phyloP scores from a whole-genome alignment of 2,113 vertebrate genomes.

The Drymodes brunneopygia region DNA sequence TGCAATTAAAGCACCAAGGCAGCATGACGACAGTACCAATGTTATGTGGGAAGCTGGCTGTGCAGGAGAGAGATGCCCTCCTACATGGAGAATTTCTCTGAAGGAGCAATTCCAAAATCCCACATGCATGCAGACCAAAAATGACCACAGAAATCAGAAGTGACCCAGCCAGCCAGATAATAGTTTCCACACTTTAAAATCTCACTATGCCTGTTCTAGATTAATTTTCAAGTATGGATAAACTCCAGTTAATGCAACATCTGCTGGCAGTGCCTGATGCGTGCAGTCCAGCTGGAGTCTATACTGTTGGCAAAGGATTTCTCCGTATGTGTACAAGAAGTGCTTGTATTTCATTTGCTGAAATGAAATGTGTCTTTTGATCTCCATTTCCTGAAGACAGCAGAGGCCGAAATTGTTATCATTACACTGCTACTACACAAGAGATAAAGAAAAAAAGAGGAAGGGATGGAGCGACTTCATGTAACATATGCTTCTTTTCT shows the following conservation, averaged over 20 bases:
- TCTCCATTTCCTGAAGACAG: background rate
- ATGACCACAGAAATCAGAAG: background rate
- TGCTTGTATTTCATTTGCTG: background rate
- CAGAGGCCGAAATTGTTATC: background rate
- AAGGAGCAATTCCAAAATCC: background rate
- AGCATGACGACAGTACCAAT: fast-evolving
- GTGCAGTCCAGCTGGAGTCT: background rate
- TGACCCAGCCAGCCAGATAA: background rate
- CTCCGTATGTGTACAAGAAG: background rate
- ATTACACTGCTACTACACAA: background rate
- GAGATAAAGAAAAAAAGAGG: background rate
- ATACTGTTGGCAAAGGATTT: background rate
- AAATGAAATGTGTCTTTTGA: background rate
- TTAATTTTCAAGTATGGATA: background rate
- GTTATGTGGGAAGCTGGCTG: background rate
- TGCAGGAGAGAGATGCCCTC: fast-evolving
- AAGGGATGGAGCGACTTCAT: background rate
- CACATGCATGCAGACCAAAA: background rate
- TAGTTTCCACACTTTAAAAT: background rate
- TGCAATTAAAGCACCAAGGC: background rate
- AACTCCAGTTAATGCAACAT: background rate
- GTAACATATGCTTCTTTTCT: background rate
- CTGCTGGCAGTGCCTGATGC: background rate
- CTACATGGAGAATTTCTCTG: background rate
- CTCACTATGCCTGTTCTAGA: background rate